Base-by-base conservation (phyloP, 2,888 invertebrate species). In the Pammene fasciana region DNA sequence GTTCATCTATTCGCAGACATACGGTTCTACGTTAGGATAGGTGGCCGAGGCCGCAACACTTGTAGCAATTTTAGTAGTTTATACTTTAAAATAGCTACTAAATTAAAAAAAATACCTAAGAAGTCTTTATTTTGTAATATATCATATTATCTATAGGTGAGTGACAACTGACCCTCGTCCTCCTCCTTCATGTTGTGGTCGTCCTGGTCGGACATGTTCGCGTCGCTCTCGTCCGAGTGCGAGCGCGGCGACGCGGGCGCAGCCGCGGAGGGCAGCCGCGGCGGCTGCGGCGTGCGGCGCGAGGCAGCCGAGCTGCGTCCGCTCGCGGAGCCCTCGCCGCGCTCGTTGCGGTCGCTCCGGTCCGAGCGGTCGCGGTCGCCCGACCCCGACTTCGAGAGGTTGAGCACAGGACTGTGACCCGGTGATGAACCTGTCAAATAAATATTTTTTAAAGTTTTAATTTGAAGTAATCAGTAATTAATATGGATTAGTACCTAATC, bases 361-460 rank as follows among this genome's bases (percentile, higher is more conserved):
- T 94, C 95, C 45, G 94, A 86, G 46, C 91, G 80, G 54, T 95
- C 95, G 81, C 97, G 96, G 75, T 96, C 97, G 72, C 96, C 82
- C 90, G 95, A 96, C 65, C 97, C 97, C 68, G 97, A 97, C 91
- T 98, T 98, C 67, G 98, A 97, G 71, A 98, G 94, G 92, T 98
- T 98, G 80, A 98, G 91, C 76, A 98, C 97, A 73, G 98, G 98
- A 95, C 97, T 98, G 93, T 97, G 97, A 67, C 97, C 96, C 80
- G 96, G 96, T 74, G 97, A 97, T 72, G 97, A 97, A 77, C 96
- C 96, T 96, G 93, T 26, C 5, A 13, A 52, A 4, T 5, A 8
- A 36, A 38, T 13, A 50, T 26, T 43, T 9, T 43, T 11, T 10
- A n/a, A n/a, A n/a, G n/a, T n/a, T n/a, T n/a, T n/a, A n/a, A n/a